Evolutionary conservation across 2,113 vertebrate species (phyloP), one percentile per base, ranked within the genome.

Genomic region (Gopherus flavomarginatus): DNA sequence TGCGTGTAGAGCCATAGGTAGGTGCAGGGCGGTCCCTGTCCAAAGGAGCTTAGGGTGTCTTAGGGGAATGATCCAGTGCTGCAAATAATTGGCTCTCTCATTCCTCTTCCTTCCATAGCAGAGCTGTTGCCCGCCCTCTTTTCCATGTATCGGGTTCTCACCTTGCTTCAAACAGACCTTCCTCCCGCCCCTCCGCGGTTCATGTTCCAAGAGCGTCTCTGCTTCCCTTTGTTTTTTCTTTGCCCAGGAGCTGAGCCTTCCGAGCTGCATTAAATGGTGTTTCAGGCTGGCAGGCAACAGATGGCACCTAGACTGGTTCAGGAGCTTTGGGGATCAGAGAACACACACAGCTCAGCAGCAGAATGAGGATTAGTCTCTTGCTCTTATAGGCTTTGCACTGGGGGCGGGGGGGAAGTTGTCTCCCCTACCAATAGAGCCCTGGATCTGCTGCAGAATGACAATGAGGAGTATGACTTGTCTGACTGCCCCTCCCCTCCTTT

Each of bases 241-340:
- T 59, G 50, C 31, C 90, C 19, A 9, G 96, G 84, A 97, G 92
- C 87, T 87, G 87, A 97, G 86, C 95, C 95, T 97, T 96, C 91
- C 90, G 87, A 97, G 96, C 96, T 92, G 96, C 96, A 81, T 96
- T 96, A 97, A 35, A 93, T 86, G 89, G 95, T 96, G 96, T 97
- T 97, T 81, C 94, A 93, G 96, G 95, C 95, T 97, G 96, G 96
- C 97, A 97, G 97, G 95, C 93, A 95, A 50, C 97, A 98, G 97
- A 96, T 97, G 96, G 95, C 90, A 94, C 94, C 92, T 97, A 93
- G 97, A 96, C 80, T 89, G 85, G 92, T 81, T 93, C 47, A 59
- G 95, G 96, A 96, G 94, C 95, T 87, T 47, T 93, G 95, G 97
- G 96, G 84, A 83, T 4, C 27, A 49, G 84, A 92, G 97, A 87